phyloP scores from a whole-genome alignment of 2,113 vertebrate species.

The Nematolebias whitei region DNA sequence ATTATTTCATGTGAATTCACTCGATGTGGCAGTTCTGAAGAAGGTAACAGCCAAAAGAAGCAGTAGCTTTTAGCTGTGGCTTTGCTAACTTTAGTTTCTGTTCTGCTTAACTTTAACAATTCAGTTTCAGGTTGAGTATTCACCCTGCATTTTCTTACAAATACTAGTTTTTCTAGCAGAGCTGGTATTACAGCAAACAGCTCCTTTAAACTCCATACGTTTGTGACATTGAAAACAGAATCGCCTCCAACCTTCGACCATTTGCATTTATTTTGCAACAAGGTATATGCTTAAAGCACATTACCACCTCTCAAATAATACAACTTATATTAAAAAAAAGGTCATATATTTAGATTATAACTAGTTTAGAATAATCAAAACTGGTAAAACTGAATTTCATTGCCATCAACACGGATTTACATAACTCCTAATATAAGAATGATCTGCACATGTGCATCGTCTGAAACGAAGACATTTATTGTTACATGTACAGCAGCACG shows the following conservation, averaged over 20 bases:
- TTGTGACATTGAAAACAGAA: no score
- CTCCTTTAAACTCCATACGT: no score
- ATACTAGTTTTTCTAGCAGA: no score
- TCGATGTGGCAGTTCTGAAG: no score
- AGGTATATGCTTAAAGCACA: constrained; percentile 16
- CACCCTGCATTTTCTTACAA: no score
- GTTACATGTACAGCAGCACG: constrained; percentile 15
- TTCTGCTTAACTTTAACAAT: no score
- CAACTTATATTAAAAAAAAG: constrained; percentile 41
- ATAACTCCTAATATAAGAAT: not conserved
- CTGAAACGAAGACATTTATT: constrained; percentile 28
- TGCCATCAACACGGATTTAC: not conserved
- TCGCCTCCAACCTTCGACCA: not conserved
- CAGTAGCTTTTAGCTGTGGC: no score
- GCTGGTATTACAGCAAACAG: no score
- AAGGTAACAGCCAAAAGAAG: no score
- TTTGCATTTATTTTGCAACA: constrained; percentile 39
- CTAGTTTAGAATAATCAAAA: not conserved
- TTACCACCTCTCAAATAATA: constrained; percentile 20
- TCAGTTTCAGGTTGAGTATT: no score
- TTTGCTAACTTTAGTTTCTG: no score
- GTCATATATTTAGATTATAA: constrained; percentile 8
- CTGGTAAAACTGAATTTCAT: constrained; percentile 2
- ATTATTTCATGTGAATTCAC: no score
- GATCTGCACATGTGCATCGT: constrained; percentile 28